Base-by-base conservation (phyloP, 2,888 invertebrate species). In the Epinotia demarniana region DNA sequence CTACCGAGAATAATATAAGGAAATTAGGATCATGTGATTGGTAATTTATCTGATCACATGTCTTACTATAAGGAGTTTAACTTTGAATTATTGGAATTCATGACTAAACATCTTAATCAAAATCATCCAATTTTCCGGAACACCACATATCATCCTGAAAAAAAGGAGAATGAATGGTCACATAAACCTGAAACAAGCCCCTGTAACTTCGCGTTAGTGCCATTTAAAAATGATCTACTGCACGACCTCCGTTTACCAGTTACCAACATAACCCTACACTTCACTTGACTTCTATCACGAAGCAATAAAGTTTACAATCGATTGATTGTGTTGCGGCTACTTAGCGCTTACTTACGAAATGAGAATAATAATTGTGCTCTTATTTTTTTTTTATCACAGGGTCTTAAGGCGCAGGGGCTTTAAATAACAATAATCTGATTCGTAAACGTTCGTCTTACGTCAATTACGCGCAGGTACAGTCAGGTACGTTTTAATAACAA, bases 161-260 rank as follows among this genome's bases (percentile, higher is more conserved):
- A 74, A 70, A 58, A 64, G 49, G n/a, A 62, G 27, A 64, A 66
- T 49, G 49, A n/a, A 64, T 49, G 68, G 74, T 69, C 63, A 33
- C 69, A 69, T 66, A 60, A 71, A 60, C 46, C 27, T 23, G 64
- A 70, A 70, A 75, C 60, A 75, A 61, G 70, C 53, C 63, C 27
- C 46, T 57, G 33, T 27, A 23, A 74, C 62, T 64, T 49, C 49
- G 62, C 74, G n/a, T 23, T 39, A 58, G 70, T 60, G 70, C 75
- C 33, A 75, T 27, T 23, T 71, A 75, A 75, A 75, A 66, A 71
- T 71, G 75, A 71, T 60, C 19, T 74, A 74, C 33, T 58, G 63
- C 13, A 63, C 58, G 18, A 19, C 69, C 39, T 27, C 46, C 23
- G 55, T 57, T 58, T 63, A 46, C 57, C 57, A 39, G 58, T 64